Percentiles rank a stretch among this genome's conserved stretches.
These are phyloP conservation scores for Eristalis pertinax DNA, from an alignment of 2,888 invertebrate genomes.

Conservation along the genomic window DNA sequence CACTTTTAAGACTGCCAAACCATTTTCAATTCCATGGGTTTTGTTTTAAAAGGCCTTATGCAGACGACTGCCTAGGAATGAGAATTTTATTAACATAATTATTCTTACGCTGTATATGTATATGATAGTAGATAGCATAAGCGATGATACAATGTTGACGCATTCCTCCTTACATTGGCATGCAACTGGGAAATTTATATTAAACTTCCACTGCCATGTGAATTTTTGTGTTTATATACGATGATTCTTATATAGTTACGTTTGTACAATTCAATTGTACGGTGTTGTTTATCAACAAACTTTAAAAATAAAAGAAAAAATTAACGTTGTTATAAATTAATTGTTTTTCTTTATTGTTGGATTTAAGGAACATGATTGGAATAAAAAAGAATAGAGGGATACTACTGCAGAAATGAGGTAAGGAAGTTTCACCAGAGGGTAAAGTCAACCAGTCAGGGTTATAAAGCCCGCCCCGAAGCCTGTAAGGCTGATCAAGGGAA, in stretches of 20 bases:
- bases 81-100: constrained; percentile 52
- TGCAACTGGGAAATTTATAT: constrained; percentile 66
- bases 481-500: too few species aligned
- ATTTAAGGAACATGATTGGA: too few species aligned
- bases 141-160: constrained; percentile 46
- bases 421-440: too few species aligned
- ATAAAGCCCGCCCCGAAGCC: too few species aligned
- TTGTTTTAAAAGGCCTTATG: constrained; percentile 51
- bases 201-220: constrained; percentile 70
- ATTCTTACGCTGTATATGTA: constrained; percentile 37
- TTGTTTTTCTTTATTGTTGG: not conserved
- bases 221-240: constrained; percentile 45
- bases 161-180: constrained; percentile 61
- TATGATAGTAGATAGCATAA: not conserved
- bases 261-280: constrained; percentile 47
- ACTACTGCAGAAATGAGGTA: too few species aligned
- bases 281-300: constrained; percentile 30
- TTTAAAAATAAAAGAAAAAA: constrained; percentile 33
- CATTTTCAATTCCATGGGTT: constrained; percentile 59
- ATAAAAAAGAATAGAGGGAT: too few species aligned
- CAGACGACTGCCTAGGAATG: constrained; percentile 32
- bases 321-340: constrained; percentile 42
- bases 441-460: too few species aligned
- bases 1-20: constrained; percentile 64
- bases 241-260: constrained; percentile 40